Evolutionary conservation across 2,113 vertebrate genomes (phyloP).

Genomic region (Tauraco erythrolophus): DNA sequence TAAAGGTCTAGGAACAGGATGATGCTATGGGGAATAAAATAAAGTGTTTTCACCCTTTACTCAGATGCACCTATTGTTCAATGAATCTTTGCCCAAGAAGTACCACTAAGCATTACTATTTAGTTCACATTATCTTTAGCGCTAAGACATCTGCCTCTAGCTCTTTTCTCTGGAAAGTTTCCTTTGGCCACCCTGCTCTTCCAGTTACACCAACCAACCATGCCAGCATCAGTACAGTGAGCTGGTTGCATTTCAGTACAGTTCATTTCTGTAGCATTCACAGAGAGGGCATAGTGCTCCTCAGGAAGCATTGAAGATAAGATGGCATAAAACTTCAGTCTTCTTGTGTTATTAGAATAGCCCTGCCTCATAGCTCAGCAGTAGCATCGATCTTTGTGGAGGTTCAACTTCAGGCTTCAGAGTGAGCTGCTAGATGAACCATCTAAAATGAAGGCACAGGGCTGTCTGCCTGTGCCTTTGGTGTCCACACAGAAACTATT

Average conservation of each 20-base stretch:
- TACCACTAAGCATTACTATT: neutral
- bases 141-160: neutral
- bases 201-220: neutral
- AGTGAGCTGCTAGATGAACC: neutral
- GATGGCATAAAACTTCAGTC: neutral
- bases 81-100: neutral
- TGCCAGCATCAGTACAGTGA: neutral
- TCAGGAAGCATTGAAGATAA: neutral
- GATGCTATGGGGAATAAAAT: neutral
- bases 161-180: neutral
- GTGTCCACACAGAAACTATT: neutral
- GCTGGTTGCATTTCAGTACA: neutral
- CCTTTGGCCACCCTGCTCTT: neutral
- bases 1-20: neutral
- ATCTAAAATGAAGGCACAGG: neutral
- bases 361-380: neutral
- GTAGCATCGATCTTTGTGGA: neutral
- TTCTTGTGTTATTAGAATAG: neutral
- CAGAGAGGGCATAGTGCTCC: neutral
- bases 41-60: neutral
- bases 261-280: neutral
- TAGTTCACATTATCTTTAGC: neutral
- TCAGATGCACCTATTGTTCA: neutral
- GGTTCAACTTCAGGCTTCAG: neutral
- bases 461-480: neutral